Conservation (phyloP, 2,113 vertebrate genomes). For the Accipiter virgatus region DNA sequence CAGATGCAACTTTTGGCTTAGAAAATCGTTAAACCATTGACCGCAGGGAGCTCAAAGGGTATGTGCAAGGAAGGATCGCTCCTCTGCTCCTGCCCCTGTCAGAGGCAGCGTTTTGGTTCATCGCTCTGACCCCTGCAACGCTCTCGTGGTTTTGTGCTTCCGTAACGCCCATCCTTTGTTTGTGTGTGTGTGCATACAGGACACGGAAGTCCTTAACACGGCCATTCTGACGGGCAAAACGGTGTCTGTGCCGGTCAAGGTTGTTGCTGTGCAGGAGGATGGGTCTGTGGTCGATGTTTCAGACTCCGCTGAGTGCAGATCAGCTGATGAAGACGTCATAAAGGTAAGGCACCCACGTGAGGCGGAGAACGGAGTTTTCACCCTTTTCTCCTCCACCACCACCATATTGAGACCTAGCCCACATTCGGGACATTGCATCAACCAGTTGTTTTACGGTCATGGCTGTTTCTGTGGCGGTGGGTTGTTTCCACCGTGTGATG, state of each 20-base stretch:
- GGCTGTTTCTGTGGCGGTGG: neutral
- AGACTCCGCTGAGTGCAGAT: constrained; percentile 69
- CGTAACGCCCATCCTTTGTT: rapidly evolving
- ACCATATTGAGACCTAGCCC: rapidly evolving
- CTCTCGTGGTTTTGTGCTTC: rapidly evolving
- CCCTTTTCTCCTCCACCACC: too few relatives aligned
- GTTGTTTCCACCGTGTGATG: rapidly evolving
- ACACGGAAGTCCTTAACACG: constrained; percentile 74
- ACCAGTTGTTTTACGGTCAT: neutral
- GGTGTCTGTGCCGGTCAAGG: constrained; percentile 71
- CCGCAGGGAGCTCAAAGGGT: rapidly evolving
- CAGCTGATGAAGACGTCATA: constrained; percentile 73
- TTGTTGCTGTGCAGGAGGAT: constrained; percentile 74
- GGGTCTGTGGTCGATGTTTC: constrained; percentile 71
- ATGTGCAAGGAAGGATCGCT: neutral
- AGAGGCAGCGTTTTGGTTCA: neutral
- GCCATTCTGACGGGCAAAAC: constrained; percentile 75
- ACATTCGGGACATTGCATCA: neutral
- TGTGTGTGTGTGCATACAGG: constrained; percentile 53
- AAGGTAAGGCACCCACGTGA: constrained; percentile 49
- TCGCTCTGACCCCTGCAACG: rapidly evolving
- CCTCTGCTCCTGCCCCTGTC: rapidly evolving
- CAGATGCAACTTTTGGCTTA: neutral
- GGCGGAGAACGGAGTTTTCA: rapidly evolving
- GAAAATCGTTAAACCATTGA: neutral